Conservation (phyloP, 2,888 invertebrate species). For the Pandemis corylana region DNA sequence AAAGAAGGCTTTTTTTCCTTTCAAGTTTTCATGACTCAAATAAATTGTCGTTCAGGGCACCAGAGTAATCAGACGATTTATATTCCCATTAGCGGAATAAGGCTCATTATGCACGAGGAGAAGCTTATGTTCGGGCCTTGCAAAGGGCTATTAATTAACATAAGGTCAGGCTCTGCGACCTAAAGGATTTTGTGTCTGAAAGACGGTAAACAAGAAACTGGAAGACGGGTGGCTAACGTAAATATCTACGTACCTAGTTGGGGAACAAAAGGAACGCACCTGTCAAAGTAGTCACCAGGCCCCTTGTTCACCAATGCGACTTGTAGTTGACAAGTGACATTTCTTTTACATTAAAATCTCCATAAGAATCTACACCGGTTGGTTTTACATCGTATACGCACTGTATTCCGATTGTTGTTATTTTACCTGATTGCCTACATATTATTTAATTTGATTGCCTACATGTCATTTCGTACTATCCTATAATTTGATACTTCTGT, state of each 20-base stretch:
- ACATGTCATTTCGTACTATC: too few species aligned
- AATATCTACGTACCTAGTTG: not conserved
- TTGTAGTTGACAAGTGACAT: too few species aligned
- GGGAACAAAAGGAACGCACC: not conserved
- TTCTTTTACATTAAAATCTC: too few species aligned
- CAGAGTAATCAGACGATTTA: constrained; percentile 26
- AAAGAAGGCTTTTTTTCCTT: too few species aligned
- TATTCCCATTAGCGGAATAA: constrained; percentile 13
- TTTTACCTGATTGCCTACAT: too few species aligned
- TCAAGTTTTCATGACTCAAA: not conserved
- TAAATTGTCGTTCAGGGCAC: constrained; percentile 18
- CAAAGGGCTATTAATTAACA: constrained; percentile 11
- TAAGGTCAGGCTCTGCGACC: not conserved
- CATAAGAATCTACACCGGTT: too few species aligned
- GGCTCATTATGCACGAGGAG: constrained; percentile 19
- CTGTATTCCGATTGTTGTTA: too few species aligned
- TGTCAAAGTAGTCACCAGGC: not conserved
- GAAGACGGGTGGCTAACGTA: not conserved
- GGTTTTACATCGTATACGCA: too few species aligned
- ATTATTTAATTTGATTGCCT: too few species aligned
- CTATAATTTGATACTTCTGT: too few species aligned
- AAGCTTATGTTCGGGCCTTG: constrained; percentile 1
- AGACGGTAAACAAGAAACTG: not conserved
- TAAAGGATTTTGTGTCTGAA: not conserved
- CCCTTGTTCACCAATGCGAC: too few species aligned